phyloP scores from a whole-genome alignment of 2,888 invertebrate species.

The Plagodis pulveraria region DNA sequence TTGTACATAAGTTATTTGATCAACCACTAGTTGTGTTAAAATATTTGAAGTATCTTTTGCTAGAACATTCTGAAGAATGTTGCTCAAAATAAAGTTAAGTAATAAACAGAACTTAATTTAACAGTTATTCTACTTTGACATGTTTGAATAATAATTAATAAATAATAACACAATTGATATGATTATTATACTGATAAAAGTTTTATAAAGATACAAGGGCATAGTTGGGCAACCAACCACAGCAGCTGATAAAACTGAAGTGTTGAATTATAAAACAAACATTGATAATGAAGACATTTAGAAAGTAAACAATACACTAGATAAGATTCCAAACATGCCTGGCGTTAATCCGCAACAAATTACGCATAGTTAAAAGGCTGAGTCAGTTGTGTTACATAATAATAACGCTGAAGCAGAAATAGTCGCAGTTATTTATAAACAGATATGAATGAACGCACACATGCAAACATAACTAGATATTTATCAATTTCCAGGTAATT shows the following conservation, averaged over 20 bases:
- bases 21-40: conserved; percentile 4
- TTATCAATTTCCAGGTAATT: conserved; percentile 1
- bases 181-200: conserved; percentile 3
- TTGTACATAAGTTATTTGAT: conserved; percentile 15
- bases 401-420: conserved; percentile 5
- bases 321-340: conserved; percentile 22
- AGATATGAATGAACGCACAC: conserved; percentile 19
- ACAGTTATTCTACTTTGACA: too few relatives aligned
- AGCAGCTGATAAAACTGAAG: conserved; percentile 13
- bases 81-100: too few relatives aligned
- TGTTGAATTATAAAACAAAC: conserved; percentile 21
- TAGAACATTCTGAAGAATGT: too few relatives aligned
- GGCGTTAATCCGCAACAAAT: conserved; percentile 19
- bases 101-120: too few relatives aligned
- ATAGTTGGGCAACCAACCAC: background rate
- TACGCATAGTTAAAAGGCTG: conserved; percentile 13
- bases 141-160: too few relatives aligned
- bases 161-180: too few relatives aligned
- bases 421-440: conserved; percentile 10
- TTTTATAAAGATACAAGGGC: background rate
- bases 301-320: conserved; percentile 16
- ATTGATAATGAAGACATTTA: conserved; percentile 20
- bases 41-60: background rate
- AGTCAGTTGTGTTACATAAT: conserved; percentile 16
- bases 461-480: conserved; percentile 3